Evolutionary conservation across 2,797 vertebrate species (phyloP).

Genomic region (Clarias fuscus): DNA sequence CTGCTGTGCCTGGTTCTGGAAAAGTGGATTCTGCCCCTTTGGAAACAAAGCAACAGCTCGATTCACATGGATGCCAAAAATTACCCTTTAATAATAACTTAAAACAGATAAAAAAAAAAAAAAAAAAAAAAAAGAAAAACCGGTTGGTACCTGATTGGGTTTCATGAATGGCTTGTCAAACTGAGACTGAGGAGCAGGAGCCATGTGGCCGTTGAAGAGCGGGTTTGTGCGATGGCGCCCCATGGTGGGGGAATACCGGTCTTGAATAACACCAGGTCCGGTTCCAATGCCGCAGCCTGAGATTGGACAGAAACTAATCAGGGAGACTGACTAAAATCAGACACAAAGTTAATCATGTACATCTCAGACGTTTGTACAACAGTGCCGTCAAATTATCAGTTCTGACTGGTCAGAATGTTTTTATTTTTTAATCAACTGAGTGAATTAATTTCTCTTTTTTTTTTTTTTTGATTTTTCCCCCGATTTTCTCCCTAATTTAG

Average conservation of each 20-base stretch:
- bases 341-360: neutral
- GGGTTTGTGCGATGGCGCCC: slow-evolving; percentile 97
- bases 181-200: slow-evolving; percentile 87
- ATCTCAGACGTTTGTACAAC: neutral
- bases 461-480: too few species aligned
- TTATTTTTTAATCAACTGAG: too few species aligned
- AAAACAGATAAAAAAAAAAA: too few species aligned
- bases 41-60: neutral
- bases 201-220: slow-evolving; percentile 93
- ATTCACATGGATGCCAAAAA: too few species aligned
- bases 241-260: slow-evolving; percentile 97
- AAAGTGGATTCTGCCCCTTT: slow-evolving; percentile 95
- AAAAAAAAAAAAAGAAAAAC: too few species aligned
- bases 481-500: too few species aligned
- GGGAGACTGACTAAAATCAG: neutral
- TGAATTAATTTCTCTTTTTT: neutral
- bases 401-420: neutral
- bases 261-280: slow-evolving; percentile 98
- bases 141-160: slow-evolving; percentile 84
- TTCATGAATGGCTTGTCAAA: slow-evolving; percentile 98
- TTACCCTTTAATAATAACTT: neutral
- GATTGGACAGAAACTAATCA: slow-evolving; percentile 6
- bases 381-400: neutral
- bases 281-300: slow-evolving; percentile 95
- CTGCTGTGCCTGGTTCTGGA: slow-evolving; percentile 97